phyloP scores from a whole-genome alignment of 1,140 invertebrate genomes.

The Listronotus bonariensis region DNA sequence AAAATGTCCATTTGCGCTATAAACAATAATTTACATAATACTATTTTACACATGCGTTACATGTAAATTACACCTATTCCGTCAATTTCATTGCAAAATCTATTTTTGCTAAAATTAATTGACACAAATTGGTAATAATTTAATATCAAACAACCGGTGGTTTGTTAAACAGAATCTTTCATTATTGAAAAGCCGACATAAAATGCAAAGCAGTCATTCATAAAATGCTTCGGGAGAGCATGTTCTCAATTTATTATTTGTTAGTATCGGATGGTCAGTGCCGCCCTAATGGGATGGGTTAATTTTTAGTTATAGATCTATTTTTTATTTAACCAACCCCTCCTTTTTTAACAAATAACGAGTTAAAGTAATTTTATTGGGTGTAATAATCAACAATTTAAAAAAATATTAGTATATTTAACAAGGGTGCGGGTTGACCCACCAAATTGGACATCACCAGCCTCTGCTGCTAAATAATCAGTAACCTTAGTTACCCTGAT shows the following conservation, averaged over 20 bases:
- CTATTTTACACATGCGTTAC: conserved; percentile 8
- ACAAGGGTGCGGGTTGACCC: no score
- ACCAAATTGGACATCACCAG: no score
- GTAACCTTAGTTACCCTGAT: no score
- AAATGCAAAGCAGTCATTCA: conserved; percentile 15
- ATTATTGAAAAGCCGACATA: conserved; percentile 17
- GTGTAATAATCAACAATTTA: no score
- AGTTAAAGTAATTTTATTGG: no score
- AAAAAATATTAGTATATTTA: no score
- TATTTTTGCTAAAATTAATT: conserved; percentile 11
- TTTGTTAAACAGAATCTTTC: conserved; percentile 25
- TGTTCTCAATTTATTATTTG: conserved; percentile 16
- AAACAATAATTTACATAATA: conserved; percentile 14
- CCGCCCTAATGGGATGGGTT: conserved; percentile 3
- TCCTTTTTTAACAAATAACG: no score
- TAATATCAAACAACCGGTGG: conserved; percentile 11
- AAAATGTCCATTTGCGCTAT: conserved; percentile 6
- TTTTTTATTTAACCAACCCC: no score
- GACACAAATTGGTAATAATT: conserved; percentile 31
- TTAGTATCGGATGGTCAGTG: not conserved
- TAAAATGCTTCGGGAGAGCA: conserved; percentile 21
- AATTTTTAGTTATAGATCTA: no score
- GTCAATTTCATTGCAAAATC: conserved; percentile 19
- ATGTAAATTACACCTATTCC: conserved; percentile 18
- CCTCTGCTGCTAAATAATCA: no score